Conservation (phyloP, 2,797 vertebrate genomes). For the Clarias fuscus region DNA sequence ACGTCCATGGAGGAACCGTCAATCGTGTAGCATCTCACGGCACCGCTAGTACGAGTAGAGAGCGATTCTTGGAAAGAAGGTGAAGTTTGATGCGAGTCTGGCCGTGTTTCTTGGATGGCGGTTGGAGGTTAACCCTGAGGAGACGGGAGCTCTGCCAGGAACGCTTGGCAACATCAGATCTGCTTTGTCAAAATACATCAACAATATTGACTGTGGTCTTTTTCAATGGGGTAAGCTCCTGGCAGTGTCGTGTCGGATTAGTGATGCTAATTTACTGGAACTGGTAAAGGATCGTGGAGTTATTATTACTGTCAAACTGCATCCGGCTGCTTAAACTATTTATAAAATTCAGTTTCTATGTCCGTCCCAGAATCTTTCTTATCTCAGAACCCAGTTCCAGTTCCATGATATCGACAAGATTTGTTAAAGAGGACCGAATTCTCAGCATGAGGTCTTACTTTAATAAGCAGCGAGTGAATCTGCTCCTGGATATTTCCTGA, state of each 20-base stretch:
- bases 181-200: constrained; percentile 23
- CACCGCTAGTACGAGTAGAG: background rate
- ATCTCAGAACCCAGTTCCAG: background rate
- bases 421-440: background rate
- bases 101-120: background rate
- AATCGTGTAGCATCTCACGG: background rate
- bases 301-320: background rate
- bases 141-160: constrained; percentile 9
- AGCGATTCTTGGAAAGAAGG: constrained; percentile 1
- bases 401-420: background rate
- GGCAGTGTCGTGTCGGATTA: constrained; percentile 2
- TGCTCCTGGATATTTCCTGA: background rate
- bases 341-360: background rate
- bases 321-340: background rate
- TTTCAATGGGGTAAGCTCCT: constrained; percentile 1
- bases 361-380: background rate
- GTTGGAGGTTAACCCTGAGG: constrained; percentile 22
- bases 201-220: constrained; percentile 6
- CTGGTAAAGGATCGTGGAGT: background rate
- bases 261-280: constrained; percentile 1
- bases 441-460: background rate
- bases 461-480: background rate
- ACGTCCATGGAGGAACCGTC: background rate
- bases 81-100: constrained; percentile 13
- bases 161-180: constrained; percentile 16